Percentiles rank a stretch among this genome's conserved stretches.
phyloP scores from a whole-genome alignment of 2,888 invertebrate genomes.

The Chalcosyrphus nemorum region DNA sequence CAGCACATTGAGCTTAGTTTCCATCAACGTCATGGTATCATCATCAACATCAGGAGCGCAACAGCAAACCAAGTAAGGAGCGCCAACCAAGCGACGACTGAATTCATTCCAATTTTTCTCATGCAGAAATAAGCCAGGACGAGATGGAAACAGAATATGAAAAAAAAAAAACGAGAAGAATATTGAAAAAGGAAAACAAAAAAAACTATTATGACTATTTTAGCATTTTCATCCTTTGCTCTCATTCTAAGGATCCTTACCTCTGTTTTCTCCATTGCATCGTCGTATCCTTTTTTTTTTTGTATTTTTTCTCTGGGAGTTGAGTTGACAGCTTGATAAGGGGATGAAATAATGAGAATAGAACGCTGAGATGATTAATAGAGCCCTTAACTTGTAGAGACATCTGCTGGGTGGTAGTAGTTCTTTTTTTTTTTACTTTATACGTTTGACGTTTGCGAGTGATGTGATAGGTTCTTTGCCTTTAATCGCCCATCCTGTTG shows the following conservation, averaged over 20 bases:
- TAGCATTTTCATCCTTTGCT: conserved; percentile 67
- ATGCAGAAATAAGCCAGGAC: conserved; percentile 70
- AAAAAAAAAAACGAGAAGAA: conserved; percentile 6
- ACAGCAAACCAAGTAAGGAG: conserved; percentile 46
- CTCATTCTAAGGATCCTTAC: conserved; percentile 55
- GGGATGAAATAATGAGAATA: conserved; percentile 73
- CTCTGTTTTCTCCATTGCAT: conserved; percentile 47
- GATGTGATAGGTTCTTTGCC: too few species aligned
- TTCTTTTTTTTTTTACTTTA: not conserved
- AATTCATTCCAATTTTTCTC: conserved; percentile 69
- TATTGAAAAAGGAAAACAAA: conserved; percentile 34
- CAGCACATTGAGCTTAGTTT: conserved; percentile 71
- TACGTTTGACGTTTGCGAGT: too few species aligned
- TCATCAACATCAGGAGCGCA: conserved; percentile 63
- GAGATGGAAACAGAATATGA: conserved; percentile 30
- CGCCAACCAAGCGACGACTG: conserved; percentile 64
- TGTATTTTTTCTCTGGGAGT: conserved; percentile 41
- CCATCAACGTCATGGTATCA: conserved; percentile 73
- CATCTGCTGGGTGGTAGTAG: conserved; percentile 58
- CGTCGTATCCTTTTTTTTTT: conserved; percentile 37
- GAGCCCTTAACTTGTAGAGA: conserved; percentile 70
- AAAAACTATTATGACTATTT: conserved; percentile 68
- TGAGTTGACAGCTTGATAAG: conserved; percentile 73
- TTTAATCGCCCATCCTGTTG: too few species aligned
- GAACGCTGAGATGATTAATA: conserved; percentile 73